Base-by-base conservation (phyloP, 2,113 vertebrate genomes). In the Orycteropus afer region DNA sequence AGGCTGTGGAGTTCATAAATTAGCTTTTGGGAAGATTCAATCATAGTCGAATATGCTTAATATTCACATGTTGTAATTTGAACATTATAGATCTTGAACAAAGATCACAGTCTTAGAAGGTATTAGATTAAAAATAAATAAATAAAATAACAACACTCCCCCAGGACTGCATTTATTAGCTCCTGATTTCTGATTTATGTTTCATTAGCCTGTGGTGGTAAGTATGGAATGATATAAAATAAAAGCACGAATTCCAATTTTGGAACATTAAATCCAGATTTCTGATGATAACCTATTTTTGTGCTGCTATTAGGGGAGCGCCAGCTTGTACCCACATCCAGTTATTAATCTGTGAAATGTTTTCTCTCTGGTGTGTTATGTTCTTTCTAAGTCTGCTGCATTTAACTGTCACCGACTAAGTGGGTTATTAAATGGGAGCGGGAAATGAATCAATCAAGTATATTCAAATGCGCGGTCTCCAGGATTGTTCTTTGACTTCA, bases 361-460 rank as follows among this genome's bases (percentile, higher is more conserved):
- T 97, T 97, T 96, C 96, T 98, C 97, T 97, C 93, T 96, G 89
- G 94, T 77, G 76, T 91, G 93, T 96, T 97, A 94, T 97, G 93
- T 96, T 97, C 96, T 95, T 97, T 97, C 83, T 47, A 95, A 96
- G 96, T 94, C 96, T 83, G 96, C 91, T 91, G 95, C 96, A 95
- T 94, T 97, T 97, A 94, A 95, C 88, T 27, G 0, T 94, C 95
- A 94, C 95, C 37, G 45, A 91, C 95, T 96, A 97, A 97, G 90
- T 97, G 94, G 94, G 93, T 93, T 97, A 95, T 98, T 97, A 97
- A 96, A 97, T 82, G 55, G 93, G 76, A 95, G 89, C 4, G 7
- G 97, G 96, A 95, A 97, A 97, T 96, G 95, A 96, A 97, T 97
- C 97, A 97, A 94, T 97, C 96, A 97, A 87, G 77, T 93, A 71